These are phyloP conservation scores for Brachyalestes nurse DNA, from an alignment of 2,797 vertebrate species.

Conservation along the genomic window DNA sequence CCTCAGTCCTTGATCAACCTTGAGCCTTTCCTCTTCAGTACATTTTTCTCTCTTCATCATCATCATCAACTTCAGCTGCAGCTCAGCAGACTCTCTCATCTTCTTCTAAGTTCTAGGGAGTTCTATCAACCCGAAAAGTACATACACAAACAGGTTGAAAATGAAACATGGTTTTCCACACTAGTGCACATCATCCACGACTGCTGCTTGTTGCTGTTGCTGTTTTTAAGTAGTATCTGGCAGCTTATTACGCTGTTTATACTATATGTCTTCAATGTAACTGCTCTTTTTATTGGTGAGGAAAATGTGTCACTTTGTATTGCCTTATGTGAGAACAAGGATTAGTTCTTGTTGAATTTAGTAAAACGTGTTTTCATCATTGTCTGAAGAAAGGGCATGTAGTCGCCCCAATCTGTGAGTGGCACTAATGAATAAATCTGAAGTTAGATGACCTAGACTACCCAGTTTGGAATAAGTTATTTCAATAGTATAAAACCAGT, in stretches of 20 bases:
- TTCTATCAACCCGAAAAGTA: background rate
- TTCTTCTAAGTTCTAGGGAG: conserved; percentile 29
- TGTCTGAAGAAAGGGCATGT: too few relatives aligned
- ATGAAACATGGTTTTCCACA: background rate
- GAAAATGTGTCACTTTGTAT: background rate
- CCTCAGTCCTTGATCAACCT: background rate
- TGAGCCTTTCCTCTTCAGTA: conserved; percentile 46
- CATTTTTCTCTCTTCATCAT: conserved; percentile 54
- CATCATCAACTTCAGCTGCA: background rate
- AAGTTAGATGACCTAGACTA: too few relatives aligned
- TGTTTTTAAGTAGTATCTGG: background rate
- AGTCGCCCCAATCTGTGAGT: too few relatives aligned
- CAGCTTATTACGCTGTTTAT: background rate
- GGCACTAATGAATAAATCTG: too few relatives aligned
- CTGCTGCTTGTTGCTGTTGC: background rate
- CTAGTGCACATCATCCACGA: background rate
- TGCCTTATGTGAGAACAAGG: background rate
- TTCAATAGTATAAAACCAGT: too few relatives aligned
- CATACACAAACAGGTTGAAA: background rate
- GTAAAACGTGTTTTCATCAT: too few relatives aligned
- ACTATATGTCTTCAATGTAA: background rate
- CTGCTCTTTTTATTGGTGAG: background rate
- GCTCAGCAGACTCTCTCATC: background rate
- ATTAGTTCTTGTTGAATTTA: too few relatives aligned
- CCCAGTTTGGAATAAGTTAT: too few relatives aligned